Percentiles rank a stretch among this genome's conserved stretches.
Evolutionary conservation across 1,140 invertebrate genomes (phyloP).

Genomic region (Aphis gossypii): DNA sequence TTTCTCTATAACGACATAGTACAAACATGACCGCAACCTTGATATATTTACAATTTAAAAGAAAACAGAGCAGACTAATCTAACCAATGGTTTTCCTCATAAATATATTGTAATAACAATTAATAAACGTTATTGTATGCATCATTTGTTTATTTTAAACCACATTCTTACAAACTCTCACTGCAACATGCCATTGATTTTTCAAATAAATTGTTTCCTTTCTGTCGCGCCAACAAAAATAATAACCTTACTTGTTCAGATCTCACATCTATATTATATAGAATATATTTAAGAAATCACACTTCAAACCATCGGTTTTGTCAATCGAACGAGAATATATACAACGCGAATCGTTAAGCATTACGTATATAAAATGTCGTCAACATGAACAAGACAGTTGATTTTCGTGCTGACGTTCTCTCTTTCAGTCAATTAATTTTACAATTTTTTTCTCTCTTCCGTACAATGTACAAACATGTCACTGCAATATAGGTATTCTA

Average conservation of each 20-base stretch:
- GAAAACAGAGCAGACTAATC: conserved; percentile 29
- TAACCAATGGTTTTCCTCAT: background rate
- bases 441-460: background rate
- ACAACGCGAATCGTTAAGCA: background rate
- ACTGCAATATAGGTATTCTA: background rate
- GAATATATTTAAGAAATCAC: background rate
- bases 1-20: conserved; percentile 17
- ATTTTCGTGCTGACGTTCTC: background rate
- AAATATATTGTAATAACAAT: conserved; percentile 21
- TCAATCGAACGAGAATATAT: background rate
- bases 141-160: background rate
- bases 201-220: background rate
- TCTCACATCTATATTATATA: background rate
- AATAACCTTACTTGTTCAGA: background rate
- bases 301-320: background rate
- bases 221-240: background rate
- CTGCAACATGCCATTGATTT: background rate
- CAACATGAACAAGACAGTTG: background rate
- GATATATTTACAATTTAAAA: background rate
- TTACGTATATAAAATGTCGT: background rate
- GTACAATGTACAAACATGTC: background rate
- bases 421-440: conserved; percentile 21
- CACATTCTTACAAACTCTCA: conserved; percentile 26
- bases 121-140: background rate
- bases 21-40: conserved; percentile 51